These are phyloP conservation scores for Mastomys coucha DNA, from an alignment of 2,113 vertebrate species.

Conservation along the genomic window DNA sequence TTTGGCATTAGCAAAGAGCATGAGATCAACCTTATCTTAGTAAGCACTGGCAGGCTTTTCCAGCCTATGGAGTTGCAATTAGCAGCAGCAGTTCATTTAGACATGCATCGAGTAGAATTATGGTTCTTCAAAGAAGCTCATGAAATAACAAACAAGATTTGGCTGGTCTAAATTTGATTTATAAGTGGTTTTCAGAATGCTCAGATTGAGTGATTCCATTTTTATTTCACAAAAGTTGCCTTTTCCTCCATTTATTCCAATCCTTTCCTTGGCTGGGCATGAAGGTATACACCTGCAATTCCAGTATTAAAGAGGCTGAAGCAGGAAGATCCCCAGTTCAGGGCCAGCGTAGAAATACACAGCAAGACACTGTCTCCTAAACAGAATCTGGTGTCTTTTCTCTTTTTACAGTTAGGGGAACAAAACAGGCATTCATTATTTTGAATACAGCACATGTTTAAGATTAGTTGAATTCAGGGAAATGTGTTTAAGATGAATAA, in stretches of 20 bases:
- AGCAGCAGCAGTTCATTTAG: conserved; percentile 23
- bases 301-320: background rate
- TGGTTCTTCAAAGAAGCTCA: conserved; percentile 44
- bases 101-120: conserved; percentile 21
- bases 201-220: conserved; percentile 32
- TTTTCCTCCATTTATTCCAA: conserved; percentile 38
- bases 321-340: no score
- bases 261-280: background rate
- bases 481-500: conserved; percentile 9
- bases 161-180: conserved; percentile 58
- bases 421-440: conserved; percentile 24
- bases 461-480: conserved; percentile 8
- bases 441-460: background rate
- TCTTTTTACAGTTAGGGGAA: background rate
- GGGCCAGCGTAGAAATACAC: background rate
- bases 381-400: background rate
- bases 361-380: background rate
- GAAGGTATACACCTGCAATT: background rate
- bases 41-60: conserved; percentile 33
- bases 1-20: conserved; percentile 31
- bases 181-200: conserved; percentile 57
- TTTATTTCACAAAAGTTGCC: conserved; percentile 18
- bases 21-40: conserved; percentile 44
- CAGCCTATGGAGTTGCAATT: conserved; percentile 19
- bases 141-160: conserved; percentile 28